These are phyloP conservation scores for Steinernema khuongi DNA, from an alignment of 1,140 invertebrate genomes.

Conservation along the genomic window DNA sequence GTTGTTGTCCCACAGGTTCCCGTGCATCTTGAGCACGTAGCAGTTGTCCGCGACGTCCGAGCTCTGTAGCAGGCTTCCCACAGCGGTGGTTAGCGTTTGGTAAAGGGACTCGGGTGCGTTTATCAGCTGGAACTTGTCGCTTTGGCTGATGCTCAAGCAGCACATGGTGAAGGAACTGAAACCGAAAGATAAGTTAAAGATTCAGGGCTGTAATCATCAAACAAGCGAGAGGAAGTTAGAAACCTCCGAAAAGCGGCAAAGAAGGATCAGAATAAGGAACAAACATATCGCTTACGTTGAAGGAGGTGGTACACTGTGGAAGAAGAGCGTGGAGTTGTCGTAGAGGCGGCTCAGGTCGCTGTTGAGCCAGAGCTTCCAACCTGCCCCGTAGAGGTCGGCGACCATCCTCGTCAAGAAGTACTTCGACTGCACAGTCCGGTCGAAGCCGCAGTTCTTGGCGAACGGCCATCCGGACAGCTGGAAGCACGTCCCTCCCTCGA, in stretches of 20 bases:
- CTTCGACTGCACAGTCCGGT: neutral
- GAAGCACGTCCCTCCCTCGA: neutral
- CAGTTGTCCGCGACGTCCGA: neutral
- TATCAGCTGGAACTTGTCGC: slow-evolving; percentile 21
- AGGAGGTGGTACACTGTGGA: neutral
- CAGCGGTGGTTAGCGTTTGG: neutral
- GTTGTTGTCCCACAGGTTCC: slow-evolving; percentile 1
- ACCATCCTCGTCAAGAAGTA: neutral
- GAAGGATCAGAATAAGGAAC: too few species aligned
- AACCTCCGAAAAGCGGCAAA: too few species aligned
- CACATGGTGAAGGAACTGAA: neutral
- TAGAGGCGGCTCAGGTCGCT: neutral
- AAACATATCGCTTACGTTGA: too few species aligned
- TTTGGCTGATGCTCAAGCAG: slow-evolving; percentile 14
- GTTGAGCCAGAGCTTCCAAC: slow-evolving; percentile 14
- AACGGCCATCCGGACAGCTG: neutral
- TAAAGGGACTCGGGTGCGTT: slow-evolving; percentile 9
- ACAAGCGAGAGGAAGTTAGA: too few species aligned
- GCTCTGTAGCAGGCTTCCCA: slow-evolving; percentile 12
- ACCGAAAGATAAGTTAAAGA: neutral
- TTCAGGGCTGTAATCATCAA: neutral
- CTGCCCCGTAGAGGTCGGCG: neutral
- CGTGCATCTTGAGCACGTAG: slow-evolving; percentile 13
- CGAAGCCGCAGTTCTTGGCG: neutral
- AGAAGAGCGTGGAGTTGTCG: slow-evolving; percentile 10